Evolutionary conservation across 1,140 invertebrate genomes (phyloP), one percentile per base, ranked within the genome.

Genomic region (Theocolax elegans): DNA sequence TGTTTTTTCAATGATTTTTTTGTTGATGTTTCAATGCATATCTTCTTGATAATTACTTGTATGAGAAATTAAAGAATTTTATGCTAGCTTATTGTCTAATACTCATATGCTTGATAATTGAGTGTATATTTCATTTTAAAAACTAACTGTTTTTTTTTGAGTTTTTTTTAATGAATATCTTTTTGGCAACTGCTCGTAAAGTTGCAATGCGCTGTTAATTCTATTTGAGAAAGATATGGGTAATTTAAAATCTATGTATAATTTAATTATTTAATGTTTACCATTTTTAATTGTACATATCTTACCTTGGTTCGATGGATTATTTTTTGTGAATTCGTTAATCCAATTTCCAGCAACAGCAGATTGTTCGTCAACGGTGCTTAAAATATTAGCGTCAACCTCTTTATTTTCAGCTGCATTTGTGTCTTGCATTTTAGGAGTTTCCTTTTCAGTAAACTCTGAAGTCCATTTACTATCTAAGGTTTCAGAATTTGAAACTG

Each of bases 391-490:
- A 8, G 67, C 66, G 48, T 76, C 76, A 7, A 83, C 76, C 59
- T 86, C 79, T 13, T 78, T 80, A 13, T 76, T 76, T 66, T 81
- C 75, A 60, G 81, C 76, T 62, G 71, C 77, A 56, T 76, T 74
- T 38, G 56, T 72, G 46, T 78, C 75, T 79, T 80, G 81, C 40
- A 79, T 73, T 51, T 81, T 80, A 31, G 62, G 46, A 56, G 70
- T 66, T 70, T 74, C 63, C 17, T 54, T 62, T 54, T 82, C 73
- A 1, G 46, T 65, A 65, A 80, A 82, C 64, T 81, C 72, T 35
- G 79, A 71, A 65, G 83, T 81, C 89, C 90, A 91, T 49, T 87
- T 81, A 31, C 81, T 72, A 27, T 78, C 79, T 85, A 81, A 71
- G 82, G 83, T 53, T 75, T 67, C 63, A 76, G 65, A 64, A 51